Evolutionary conservation across 2,888 invertebrate genomes (phyloP).

Genomic region (Archips xylosteana): DNA sequence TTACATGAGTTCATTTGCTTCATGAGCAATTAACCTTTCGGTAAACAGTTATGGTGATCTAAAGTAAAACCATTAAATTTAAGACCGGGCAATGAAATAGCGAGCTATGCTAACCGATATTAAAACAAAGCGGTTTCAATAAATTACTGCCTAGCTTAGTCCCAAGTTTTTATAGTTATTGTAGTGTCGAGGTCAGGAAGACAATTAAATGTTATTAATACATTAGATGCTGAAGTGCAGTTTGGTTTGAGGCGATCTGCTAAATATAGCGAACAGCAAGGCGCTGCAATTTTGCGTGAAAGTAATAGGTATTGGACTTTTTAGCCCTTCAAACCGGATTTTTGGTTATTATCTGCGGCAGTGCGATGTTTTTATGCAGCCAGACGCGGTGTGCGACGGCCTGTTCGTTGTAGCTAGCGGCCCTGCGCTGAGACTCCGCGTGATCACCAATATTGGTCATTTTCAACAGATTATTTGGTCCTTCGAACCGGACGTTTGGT

Average conservation of each 20-base stretch:
- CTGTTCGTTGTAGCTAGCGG: too few relatives aligned
- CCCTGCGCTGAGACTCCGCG: too few relatives aligned
- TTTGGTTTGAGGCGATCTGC: not conserved
- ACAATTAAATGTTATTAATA: not conserved
- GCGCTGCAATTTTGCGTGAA: too few relatives aligned
- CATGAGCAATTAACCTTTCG: too few relatives aligned
- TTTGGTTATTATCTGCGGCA: too few relatives aligned
- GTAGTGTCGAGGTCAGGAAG: not conserved
- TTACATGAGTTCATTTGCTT: too few relatives aligned
- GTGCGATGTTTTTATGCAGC: too few relatives aligned
- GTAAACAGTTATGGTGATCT: too few relatives aligned
- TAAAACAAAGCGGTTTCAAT: not conserved
- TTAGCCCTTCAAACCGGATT: not conserved
- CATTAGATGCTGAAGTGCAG: not conserved
- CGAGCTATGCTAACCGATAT: not conserved
- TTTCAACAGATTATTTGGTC: not conserved
- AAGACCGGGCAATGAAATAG: not conserved
- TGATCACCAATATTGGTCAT: too few relatives aligned
- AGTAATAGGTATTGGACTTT: too few relatives aligned
- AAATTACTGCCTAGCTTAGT: constrained; percentile 1
- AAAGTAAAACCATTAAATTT: not conserved
- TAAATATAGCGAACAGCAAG: not conserved
- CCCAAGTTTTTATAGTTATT: constrained; percentile 4
- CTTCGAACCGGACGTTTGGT: not conserved
- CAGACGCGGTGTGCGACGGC: too few relatives aligned